Evolutionary conservation across 2,888 invertebrate species (phyloP).

Genomic region (Callosobruchus maculatus): DNA sequence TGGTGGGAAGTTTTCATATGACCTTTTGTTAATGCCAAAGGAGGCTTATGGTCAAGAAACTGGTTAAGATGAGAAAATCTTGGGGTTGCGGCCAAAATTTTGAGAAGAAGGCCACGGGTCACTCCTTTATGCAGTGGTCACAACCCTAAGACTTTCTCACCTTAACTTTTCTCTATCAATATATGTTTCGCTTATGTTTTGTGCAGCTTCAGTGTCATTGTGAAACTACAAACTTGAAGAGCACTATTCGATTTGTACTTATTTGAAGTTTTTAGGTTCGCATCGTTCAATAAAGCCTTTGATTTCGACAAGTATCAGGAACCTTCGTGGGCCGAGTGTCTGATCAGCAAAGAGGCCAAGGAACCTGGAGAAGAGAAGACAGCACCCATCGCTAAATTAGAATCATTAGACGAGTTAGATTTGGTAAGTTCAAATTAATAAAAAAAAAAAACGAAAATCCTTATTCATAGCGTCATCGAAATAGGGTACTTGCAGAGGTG

Average conservation of each 20-base stretch:
- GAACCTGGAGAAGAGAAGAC: slow-evolving; percentile 41
- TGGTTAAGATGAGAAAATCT: too few species aligned
- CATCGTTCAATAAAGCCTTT: slow-evolving; percentile 47
- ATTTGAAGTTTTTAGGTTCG: slow-evolving; percentile 38
- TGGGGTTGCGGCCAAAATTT: too few species aligned
- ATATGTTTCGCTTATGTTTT: background rate
- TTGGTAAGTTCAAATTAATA: slow-evolving; percentile 43
- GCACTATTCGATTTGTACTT: background rate
- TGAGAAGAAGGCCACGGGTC: too few species aligned
- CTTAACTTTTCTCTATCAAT: too few species aligned
- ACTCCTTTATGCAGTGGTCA: too few species aligned
- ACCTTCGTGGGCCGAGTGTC: slow-evolving; percentile 33
- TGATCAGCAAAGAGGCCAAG: slow-evolving; percentile 29
- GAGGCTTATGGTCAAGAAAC: too few species aligned
- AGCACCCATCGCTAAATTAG: slow-evolving; percentile 63
- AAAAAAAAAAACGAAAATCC: too few species aligned
- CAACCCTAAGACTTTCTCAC: too few species aligned
- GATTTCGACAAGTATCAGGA: slow-evolving; percentile 43
- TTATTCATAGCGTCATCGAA: too few species aligned
- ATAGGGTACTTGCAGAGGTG: too few species aligned
- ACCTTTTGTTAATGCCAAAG: too few species aligned
- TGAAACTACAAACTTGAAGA: background rate
- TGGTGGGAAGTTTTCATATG: too few species aligned
- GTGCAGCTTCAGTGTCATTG: background rate
- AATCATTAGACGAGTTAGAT: slow-evolving; percentile 63